A percentile compares a stretch with the other conserved stretches of the same genome.
phyloP scores from a whole-genome alignment of 2,113 vertebrate genomes.

The Ochotona princeps region DNA sequence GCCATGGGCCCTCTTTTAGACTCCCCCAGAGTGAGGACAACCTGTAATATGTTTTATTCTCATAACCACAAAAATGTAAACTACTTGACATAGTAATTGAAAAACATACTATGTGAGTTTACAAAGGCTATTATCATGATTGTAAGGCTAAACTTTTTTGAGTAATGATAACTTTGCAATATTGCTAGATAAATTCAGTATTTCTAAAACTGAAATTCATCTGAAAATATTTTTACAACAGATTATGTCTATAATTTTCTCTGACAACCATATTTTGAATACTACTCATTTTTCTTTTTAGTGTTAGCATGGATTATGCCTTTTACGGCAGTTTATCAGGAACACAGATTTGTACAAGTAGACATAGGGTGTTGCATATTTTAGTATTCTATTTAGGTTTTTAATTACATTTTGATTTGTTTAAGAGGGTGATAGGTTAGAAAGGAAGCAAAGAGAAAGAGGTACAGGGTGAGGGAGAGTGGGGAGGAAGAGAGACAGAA shows the following conservation, averaged over 20 bases:
- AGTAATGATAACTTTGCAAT: background rate
- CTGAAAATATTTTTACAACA: slow-evolving; percentile 33
- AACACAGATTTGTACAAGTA: slow-evolving; percentile 50
- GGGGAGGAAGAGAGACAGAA: too few species aligned
- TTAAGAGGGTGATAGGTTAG: too few species aligned
- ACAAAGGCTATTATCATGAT: background rate
- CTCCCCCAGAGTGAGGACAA: background rate
- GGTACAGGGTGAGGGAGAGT: too few species aligned
- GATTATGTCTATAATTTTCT: slow-evolving; percentile 30
- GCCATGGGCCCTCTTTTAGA: slow-evolving; percentile 12
- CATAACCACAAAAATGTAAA: slow-evolving; percentile 23
- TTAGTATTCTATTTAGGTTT: background rate
- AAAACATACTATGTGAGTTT: background rate
- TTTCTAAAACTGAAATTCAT: slow-evolving; percentile 43
- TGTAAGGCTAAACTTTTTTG: slow-evolving; percentile 14
- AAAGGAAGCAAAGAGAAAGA: too few species aligned
- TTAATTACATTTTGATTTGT: too few species aligned
- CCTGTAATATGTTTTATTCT: slow-evolving; percentile 29
- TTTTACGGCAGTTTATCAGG: slow-evolving; percentile 46
- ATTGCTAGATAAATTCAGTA: slow-evolving; percentile 3
- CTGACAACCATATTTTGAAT: background rate
- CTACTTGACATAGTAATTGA: slow-evolving; percentile 45
- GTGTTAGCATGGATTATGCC: background rate
- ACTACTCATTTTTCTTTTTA: slow-evolving; percentile 2
- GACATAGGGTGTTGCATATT: background rate